These are phyloP conservation scores for Leguminivora glycinivorella DNA, from an alignment of 1,140 invertebrate species.

Conservation along the genomic window DNA sequence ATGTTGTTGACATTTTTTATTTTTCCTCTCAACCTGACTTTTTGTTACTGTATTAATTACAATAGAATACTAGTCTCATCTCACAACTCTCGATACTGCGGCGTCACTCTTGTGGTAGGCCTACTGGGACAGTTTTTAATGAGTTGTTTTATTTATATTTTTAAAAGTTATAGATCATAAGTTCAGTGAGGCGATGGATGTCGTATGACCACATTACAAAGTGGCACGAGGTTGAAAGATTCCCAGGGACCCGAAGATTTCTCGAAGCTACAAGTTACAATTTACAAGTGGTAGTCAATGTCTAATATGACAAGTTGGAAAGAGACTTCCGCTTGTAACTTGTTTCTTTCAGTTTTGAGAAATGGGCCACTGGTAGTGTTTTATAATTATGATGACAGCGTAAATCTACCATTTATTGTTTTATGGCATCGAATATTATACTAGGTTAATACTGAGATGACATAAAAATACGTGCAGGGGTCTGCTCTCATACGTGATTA, in stretches of 20 bases:
- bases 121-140: slow-evolving; percentile 1
- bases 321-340: too few relatives aligned
- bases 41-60: too few relatives aligned
- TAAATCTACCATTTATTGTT: slow-evolving; percentile 41
- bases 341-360: too few relatives aligned
- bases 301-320: too few relatives aligned
- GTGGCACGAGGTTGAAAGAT: background rate
- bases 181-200: slow-evolving; percentile 6
- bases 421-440: slow-evolving; percentile 65
- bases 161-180: slow-evolving; percentile 15
- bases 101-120: too few relatives aligned
- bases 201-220: background rate
- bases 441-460: slow-evolving; percentile 72
- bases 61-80: too few relatives aligned
- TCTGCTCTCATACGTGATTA: slow-evolving; percentile 16
- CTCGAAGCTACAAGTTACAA: too few relatives aligned
- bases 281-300: too few relatives aligned
- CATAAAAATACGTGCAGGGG: slow-evolving; percentile 15
- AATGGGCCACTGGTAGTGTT: background rate
- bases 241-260: too few relatives aligned
- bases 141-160: background rate
- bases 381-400: background rate
- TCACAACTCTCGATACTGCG: too few relatives aligned
- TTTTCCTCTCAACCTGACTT: too few relatives aligned
- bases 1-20: too few relatives aligned